Evolutionary conservation across 2,113 vertebrate genomes (phyloP).

Genomic region (Balaeniceps rex): DNA sequence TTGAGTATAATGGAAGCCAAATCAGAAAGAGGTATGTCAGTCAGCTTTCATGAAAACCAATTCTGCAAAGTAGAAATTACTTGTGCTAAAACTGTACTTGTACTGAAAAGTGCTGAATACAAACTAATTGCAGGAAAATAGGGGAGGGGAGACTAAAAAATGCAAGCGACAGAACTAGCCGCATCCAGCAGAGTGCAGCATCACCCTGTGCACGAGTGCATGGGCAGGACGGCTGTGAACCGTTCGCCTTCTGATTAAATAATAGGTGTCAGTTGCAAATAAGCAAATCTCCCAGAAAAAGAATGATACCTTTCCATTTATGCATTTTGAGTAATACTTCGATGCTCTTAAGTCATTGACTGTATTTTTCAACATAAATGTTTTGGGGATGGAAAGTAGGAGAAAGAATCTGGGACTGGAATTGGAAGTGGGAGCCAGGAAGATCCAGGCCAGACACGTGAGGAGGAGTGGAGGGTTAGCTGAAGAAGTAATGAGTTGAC

Average conservation of each 20-base stretch:
- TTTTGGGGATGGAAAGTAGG: neutral
- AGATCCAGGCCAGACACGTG: neutral
- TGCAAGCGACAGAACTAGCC: neutral
- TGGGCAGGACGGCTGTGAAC: neutral
- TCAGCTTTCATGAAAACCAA: neutral
- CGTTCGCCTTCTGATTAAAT: neutral
- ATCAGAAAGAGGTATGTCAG: neutral
- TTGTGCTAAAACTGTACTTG: neutral
- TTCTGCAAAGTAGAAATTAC: neutral
- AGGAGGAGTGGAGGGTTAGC: neutral
- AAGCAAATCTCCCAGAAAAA: neutral
- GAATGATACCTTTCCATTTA: neutral
- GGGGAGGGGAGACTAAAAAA: neutral
- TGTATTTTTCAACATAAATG: neutral
- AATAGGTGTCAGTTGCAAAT: neutral
- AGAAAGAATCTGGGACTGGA: neutral
- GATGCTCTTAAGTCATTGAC: neutral
- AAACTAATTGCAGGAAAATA: neutral
- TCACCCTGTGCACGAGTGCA: neutral
- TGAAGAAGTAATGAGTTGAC: neutral
- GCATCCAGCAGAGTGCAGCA: slow-evolving; percentile 63
- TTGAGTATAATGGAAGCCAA: neutral
- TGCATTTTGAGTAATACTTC: neutral
- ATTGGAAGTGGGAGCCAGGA: neutral
- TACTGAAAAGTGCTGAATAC: neutral